Base-by-base conservation (phyloP, 2,113 vertebrate species). In the Nerophis ophidion region DNA sequence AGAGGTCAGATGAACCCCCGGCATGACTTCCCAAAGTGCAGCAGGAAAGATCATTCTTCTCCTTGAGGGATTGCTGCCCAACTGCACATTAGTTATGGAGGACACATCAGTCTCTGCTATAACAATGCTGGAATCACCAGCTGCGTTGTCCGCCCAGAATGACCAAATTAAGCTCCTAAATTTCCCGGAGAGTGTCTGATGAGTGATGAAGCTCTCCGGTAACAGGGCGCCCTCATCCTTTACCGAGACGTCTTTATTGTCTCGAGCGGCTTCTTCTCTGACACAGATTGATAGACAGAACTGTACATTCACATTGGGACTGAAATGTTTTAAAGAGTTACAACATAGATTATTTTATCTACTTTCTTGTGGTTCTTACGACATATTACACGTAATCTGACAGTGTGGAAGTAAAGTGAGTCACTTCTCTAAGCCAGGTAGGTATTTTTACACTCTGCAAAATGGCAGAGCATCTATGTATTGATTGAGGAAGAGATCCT, bases 141-240 rank as follows among this genome's bases (percentile, higher is more conserved):
- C 79, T 61, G 60, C 68, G 80, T 84, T 82, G 77, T 66, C 58
- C 5, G 68, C 77, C 70, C 57, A 70, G 71, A 86, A 86, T 34
- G 76, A 79, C 77, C 76, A 80, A 82, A 89, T 86, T 83, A 86
- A 85, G 81, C 79, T 75, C 75, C 74, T 86, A 81, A 81, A 89
- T 89, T 86, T 86, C 74, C 76, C 78, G 79, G 84, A 81, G 77
- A 78, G 80, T 62, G 61, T 76, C 65, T 77, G 74, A 79, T 84
- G 80, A 86, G 68, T 68, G 76, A 87, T 82, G 75, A 65, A 83
- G 77, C 73, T 64, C 64, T 70, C 68, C 49, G 53, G 53, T 70
- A 77, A 15, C 15, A 8, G 45, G 73, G 58, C 71, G 68, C 55
- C 52, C 73, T 80, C 83, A 84, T 86, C 70, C 71, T 77, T 87